Percentiles rank a stretch among this genome's conserved stretches.
Evolutionary conservation across 30 jellyfish, hydroid and myxozoan genomes (phyloP).

Genomic region (Cassiopea andromeda): DNA sequence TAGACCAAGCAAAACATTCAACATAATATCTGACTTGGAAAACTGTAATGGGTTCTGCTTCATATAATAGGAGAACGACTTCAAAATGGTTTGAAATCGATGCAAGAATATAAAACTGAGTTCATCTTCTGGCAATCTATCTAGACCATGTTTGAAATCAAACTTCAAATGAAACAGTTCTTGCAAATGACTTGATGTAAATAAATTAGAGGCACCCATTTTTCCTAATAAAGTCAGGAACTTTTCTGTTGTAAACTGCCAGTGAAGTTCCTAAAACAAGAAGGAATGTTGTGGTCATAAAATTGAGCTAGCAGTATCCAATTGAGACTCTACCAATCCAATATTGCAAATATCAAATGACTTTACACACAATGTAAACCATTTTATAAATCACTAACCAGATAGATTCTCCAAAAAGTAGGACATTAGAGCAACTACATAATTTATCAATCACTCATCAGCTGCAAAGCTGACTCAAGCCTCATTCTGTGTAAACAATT

Average conservation of each 20-base stretch:
- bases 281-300: background rate
- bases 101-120: conserved; percentile 7
- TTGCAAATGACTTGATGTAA: background rate
- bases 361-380: no score
- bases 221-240: background rate
- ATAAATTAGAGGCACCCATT: conserved; percentile 23
- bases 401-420: no score
- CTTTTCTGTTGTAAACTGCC: conserved; percentile 26
- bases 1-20: conserved; percentile 20
- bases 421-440: no score
- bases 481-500: no score
- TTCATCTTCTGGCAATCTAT: background rate
- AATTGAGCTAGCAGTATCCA: no score
- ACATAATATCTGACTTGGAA: conserved; percentile 5
- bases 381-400: no score
- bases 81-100: conserved; percentile 37
- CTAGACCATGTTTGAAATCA: background rate
- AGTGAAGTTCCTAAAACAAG: conserved; percentile 14
- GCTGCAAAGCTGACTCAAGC: no score
- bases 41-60: background rate
- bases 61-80: conserved; percentile 17
- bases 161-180: background rate
- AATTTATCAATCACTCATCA: no score
- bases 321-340: no score
- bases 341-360: no score